Percentiles rank a stretch among this genome's conserved stretches.
These are phyloP conservation scores for Tetranychus truncatus DNA, from an alignment of 2,888 invertebrate genomes.

Conservation along the genomic window DNA sequence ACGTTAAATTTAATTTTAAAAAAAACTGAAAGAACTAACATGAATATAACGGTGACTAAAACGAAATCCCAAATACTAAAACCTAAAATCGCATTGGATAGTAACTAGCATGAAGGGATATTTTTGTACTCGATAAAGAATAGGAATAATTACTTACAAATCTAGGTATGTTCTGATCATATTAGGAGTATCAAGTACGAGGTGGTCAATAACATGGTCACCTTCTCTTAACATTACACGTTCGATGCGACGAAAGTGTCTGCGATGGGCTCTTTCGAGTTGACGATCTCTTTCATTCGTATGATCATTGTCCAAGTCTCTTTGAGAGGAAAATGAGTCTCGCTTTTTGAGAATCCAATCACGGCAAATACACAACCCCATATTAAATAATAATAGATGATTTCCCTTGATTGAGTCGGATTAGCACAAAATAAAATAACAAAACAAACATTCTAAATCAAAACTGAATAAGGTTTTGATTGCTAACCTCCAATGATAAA, in stretches of 20 bases:
- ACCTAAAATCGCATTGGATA: too few relatives aligned
- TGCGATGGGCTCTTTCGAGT: too few relatives aligned
- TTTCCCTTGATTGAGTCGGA: too few relatives aligned
- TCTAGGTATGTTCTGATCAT: constrained; percentile 64
- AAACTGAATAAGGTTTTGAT: too few relatives aligned
- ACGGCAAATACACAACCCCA: not conserved
- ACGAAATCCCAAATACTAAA: too few relatives aligned
- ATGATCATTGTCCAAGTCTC: not conserved
- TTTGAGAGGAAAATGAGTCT: not conserved
- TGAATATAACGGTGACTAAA: too few relatives aligned
- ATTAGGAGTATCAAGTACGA: constrained; percentile 59
- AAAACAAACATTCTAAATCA: too few relatives aligned
- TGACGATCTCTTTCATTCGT: not conserved
- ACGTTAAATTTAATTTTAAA: too few relatives aligned
- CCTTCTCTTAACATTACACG: not conserved
- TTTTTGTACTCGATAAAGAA: not conserved
- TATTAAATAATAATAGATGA: not conserved
- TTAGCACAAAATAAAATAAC: too few relatives aligned
- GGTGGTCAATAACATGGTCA: constrained; percentile 26
- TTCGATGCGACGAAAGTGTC: too few relatives aligned
- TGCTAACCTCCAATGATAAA: too few relatives aligned
- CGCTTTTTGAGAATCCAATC: not conserved
- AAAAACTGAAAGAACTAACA: too few relatives aligned
- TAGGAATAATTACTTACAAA: not conserved
- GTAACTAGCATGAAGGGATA: not conserved